These are phyloP conservation scores for Cataglyphis rosenhaueri DNA, from an alignment of 2,888 invertebrate genomes.

Conservation along the genomic window DNA sequence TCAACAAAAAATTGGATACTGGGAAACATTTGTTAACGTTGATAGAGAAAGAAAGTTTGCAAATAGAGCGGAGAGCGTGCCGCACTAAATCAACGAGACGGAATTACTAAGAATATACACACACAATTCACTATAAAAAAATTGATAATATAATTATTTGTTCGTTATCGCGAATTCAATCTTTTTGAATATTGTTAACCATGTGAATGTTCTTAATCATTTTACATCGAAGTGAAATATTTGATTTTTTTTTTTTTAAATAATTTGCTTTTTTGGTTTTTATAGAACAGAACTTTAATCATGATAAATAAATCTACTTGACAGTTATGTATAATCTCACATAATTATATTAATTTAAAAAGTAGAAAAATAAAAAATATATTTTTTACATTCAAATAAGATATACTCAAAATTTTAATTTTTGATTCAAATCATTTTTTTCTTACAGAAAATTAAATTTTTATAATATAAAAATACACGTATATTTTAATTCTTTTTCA, in stretches of 20 bases:
- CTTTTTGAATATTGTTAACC: not conserved
- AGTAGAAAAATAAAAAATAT: not conserved
- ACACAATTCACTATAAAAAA: not conserved
- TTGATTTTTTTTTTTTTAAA: not conserved
- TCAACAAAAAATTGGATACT: constrained; percentile 18
- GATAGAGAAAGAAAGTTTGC: constrained; percentile 13
- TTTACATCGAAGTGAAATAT: not conserved
- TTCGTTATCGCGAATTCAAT: not conserved
- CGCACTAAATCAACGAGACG: constrained; percentile 10
- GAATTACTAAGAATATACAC: constrained; percentile 28
- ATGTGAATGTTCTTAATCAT: not conserved
- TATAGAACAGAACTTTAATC: not conserved
- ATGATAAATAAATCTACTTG: not conserved
- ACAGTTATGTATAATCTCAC: not conserved
- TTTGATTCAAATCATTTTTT: not conserved
- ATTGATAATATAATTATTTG: constrained; percentile 3
- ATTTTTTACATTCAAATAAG: not conserved
- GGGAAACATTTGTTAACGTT: constrained; percentile 14
- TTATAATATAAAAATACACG: not conserved
- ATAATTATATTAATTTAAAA: not conserved
- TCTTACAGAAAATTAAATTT: not conserved
- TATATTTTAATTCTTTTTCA: constrained; percentile 1
- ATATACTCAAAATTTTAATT: not conserved
- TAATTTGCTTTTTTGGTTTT: not conserved
- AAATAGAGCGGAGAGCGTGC: not conserved